Evolutionary conservation across 2,797 vertebrate species (phyloP), one percentile per base, ranked within the genome.

Genomic region (Phalloptychus januarius): DNA sequence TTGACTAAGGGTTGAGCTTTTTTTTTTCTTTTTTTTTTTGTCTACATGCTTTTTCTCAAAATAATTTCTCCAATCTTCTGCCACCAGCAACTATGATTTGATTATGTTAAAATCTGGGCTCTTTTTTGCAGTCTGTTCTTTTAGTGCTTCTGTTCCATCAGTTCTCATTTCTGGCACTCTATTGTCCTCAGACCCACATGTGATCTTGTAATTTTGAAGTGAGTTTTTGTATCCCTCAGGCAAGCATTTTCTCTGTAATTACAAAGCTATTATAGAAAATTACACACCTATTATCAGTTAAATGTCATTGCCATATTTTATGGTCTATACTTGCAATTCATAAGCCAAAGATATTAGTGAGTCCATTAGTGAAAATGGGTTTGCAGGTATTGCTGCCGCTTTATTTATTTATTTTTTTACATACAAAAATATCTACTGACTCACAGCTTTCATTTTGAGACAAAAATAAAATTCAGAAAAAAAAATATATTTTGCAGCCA

Each of bases 291-390:
- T 84, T 71, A 54, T 78, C 77, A 77, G 83, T 52, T 77, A 87
- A 82, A 85, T 78, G 83, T 75, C 78, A 74, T 11, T 80, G 67
- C 58, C 75, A 45, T 75, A 73, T 71, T 87, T 71, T 70, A 82
- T 78, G 72, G 65, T 75, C 75, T 74, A 69, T 76, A 72, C 74
- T 79, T 80, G 63, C 18, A 75, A 80, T 72, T 56, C 56, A 79
- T 75, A 65, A 78, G 80, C 82, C 54, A 65, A 75, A 80, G 11
- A 70, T 70, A 72, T 67, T 82, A 69, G 42, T 20, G 20, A 69
- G 76, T 84, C 74, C 46, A 72, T 74, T 71, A 42, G 71, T 28
- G 20, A 48, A 77, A 83, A 78, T 46, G 38, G 72, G 78, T 80
- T 72, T 74, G 25, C 65, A 71, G 54, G 75, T 70, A 76, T 40